Percentiles rank a stretch among this genome's conserved stretches.
Conservation (phyloP, 2,113 vertebrate species). For the Pluvianellus socialis region DNA sequence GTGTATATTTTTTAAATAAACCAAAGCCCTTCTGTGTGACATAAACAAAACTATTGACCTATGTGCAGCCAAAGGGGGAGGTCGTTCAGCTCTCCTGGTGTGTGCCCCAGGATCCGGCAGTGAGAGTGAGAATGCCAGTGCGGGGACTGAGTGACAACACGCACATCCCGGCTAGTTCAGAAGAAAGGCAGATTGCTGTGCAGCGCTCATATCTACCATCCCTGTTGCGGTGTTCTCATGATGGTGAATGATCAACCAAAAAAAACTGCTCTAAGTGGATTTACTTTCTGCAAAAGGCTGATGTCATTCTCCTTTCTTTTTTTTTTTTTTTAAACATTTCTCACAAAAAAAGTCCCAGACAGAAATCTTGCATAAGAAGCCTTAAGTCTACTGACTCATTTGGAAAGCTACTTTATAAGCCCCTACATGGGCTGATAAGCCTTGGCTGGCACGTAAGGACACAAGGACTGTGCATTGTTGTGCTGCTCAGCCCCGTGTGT, state of each 20-base stretch:
- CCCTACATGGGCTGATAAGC: constrained; percentile 12
- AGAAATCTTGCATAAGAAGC: constrained; percentile 13
- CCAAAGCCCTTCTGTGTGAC: not conserved
- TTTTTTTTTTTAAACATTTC: not conserved
- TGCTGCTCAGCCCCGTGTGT: not conserved
- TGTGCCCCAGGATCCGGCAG: accelerated
- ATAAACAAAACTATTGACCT: constrained; percentile 13
- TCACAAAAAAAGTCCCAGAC: constrained; percentile 1
- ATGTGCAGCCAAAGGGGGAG: not conserved
- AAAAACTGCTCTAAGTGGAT: not conserved
- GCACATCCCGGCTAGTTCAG: not conserved
- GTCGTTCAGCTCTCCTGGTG: not conserved
- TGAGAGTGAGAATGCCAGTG: not conserved
- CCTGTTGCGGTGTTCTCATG: not conserved
- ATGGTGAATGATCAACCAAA: not conserved
- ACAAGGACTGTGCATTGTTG: constrained; percentile 1
- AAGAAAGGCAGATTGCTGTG: not conserved
- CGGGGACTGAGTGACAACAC: not conserved
- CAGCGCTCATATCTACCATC: accelerated
- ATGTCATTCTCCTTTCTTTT: not conserved
- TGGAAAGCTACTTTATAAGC: constrained; percentile 28
- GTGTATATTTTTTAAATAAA: constrained; percentile 28
- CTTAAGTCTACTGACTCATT: constrained; percentile 9
- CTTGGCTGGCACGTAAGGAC: not conserved
- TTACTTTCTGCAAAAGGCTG: not conserved